These are phyloP conservation scores for Rhagoletis pomonella DNA, from an alignment of 1,140 invertebrate species.

Conservation along the genomic window DNA sequence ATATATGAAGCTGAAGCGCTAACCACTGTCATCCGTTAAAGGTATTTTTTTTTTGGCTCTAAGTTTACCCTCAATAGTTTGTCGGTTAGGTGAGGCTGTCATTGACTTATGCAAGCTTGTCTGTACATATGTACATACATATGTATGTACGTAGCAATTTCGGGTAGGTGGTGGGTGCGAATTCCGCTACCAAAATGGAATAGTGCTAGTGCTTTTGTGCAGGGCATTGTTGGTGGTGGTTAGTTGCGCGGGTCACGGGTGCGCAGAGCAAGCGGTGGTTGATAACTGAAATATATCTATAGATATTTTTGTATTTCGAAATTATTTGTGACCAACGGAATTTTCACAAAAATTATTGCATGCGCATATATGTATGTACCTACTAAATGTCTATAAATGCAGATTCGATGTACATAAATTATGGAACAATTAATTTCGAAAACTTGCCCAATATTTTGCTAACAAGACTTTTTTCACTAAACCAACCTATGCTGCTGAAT, in stretches of 20 bases:
- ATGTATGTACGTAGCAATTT: background rate
- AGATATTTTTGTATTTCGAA: background rate
- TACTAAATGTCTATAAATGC: too few species aligned
- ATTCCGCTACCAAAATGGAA: background rate
- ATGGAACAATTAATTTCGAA: too few species aligned
- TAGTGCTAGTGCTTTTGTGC: background rate
- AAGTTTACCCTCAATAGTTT: slow-evolving; percentile 3
- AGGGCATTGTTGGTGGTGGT: background rate
- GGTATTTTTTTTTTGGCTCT: background rate
- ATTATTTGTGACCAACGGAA: background rate
- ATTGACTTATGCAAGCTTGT: background rate
- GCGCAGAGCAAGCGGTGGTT: slow-evolving; percentile 20
- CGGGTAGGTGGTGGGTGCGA: slow-evolving; percentile 11
- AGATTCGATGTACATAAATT: too few species aligned
- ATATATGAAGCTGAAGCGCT: background rate
- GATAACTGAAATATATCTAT: background rate
- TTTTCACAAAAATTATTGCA: background rate
- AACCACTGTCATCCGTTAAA: background rate
- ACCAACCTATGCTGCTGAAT: too few species aligned
- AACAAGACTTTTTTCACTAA: too few species aligned
- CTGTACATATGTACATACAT: background rate
- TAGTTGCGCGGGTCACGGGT: slow-evolving; percentile 40
- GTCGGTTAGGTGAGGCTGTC: background rate
- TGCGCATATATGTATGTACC: too few species aligned
- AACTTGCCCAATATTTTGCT: too few species aligned